Base-by-base conservation (phyloP, 1,140 invertebrate species). In the Centruroides sculpturatus region DNA sequence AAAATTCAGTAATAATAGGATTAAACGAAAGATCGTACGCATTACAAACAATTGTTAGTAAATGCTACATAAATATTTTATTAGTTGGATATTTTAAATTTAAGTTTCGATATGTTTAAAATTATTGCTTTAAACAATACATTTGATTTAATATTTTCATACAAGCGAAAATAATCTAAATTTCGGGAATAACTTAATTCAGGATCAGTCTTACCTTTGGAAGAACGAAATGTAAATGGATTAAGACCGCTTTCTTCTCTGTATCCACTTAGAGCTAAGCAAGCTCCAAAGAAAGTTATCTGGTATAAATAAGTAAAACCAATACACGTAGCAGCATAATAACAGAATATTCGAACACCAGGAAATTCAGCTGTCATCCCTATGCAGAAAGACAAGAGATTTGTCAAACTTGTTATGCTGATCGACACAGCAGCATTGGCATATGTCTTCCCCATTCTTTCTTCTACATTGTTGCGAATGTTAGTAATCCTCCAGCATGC, bases 401-500 rank as follows among this genome's bases (percentile, higher is more conserved):
- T 92, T 0, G 94, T 98, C 13, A 98, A 77, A 0, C 93, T 96
- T 2, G 95, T 98, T 63, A 98, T 96, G 41, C 93, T 97, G 60
- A 98, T 95, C 3, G 93, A 97, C 11, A 97, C 92, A 0, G 92
- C 93, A n/a, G 93, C 92, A 72, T 93, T 89, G 54, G 87, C 89
- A 69, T 96, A 80, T 73, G 88, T 90, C 53, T 83, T 77, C 0
- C 85, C 90, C 83, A 97, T 87, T 47, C 92, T 76, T 69, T 90
- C 84, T 0, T 86, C 84, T 2, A 97, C 86, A 10, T 83, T 77
- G 63, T 86, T 80, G 67, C 85, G 83, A 12, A 85, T 81, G 1
- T 85, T 83, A 0, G 90, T 91, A 41, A 89, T 77, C 59, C 90
- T 77, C 89, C 91, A 95, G 0, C 91, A 88, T 0, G 92, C 92